Evolutionary conservation across 2,888 invertebrate species (phyloP), one percentile per base, ranked within the genome.

Genomic region (Axea sp.): DNA sequence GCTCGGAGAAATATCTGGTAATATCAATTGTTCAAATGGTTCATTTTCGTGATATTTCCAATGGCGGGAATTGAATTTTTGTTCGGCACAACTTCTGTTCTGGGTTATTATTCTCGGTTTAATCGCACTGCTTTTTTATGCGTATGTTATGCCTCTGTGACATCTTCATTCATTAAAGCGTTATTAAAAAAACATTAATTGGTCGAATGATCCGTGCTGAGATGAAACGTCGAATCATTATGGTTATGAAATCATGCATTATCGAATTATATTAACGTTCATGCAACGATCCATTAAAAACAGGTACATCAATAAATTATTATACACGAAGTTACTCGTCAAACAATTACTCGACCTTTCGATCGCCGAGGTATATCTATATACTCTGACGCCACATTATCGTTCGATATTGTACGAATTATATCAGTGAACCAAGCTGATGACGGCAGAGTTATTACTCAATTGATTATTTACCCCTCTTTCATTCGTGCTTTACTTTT

Each of bases 291-390:
- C 57, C 71, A 64, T 72, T 72, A 72, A 72, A 64, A 35, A 49
- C 57, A 55, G 62, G 64, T 64, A 64, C 49, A 41, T 71, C 49
- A 49, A 57, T 72, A 57, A 72, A 72, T 72, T 55, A 49, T 57
- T 64, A 71, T 71, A 31, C 60, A 51, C 53, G 43, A 45, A 51
- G 69, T 71, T 30, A 55, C 62, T 55, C 60, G 39, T 71, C 53
- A 62, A 64, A 71, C 47, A 72, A 72, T 72, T 72, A 72, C 51
- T 24, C 59, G 57, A 37, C 72, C 59, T 72, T 65, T 65, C 65
- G 17, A 30, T 9, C 43, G 17, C 22, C 45, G 15, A 6, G 2
- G 15, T 57, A 31, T 47, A 51, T 12, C 39, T 43, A 51, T 39
- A 51, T 12, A 24, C 12, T 8, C 3, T 11, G 4, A 11, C 35